Base-by-base conservation (phyloP, 1,140 invertebrate genomes). In the Lordiphosa stackelbergi region DNA sequence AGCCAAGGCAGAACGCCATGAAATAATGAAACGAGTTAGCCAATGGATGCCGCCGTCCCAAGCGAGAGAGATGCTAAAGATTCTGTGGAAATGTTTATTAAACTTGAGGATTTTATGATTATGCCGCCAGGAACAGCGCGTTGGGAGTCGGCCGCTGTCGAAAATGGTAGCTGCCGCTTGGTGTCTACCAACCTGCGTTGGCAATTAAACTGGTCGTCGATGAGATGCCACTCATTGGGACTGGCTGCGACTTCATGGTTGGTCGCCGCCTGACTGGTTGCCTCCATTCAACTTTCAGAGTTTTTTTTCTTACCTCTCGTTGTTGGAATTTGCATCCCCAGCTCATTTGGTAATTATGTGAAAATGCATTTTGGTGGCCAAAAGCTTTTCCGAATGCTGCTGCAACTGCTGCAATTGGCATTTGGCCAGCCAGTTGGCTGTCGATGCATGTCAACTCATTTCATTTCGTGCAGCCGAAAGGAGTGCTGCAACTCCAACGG, bases 51-150 rank as follows among this genome's bases (percentile, higher is more conserved):
- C 52, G 45, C 11, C 57, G 57, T 55, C 56, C 51, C 57, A 48
- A 51, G 66, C 57, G 53, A 62, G 64, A 28, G 31, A 46, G 64
- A 84, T 83, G 77, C 77, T 81, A 73, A 83, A 83, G 77, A 83
- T 83, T 83, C 77, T 77, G 69, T 78, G 69, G 77, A 83, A 83
- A 83, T 83, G 77, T 83, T 83, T 83, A 83, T 83, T 83, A 83
- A 83, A 83, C 48, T 77, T 60, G 69, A 53, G 72, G 77, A 77
- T 83, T 83, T 83, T 83, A 83, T 77, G 77, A 83, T 83, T 83
- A 83, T 83, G 78, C 78, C 77, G 72, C 53, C 71, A 58, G 66
- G 63, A 71, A 64, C 41, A 56, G 31, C 43, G 35, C 36, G 45
- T 52, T 48, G 61, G 36, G 38, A 60, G 65, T 54, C 40, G 56